Base-by-base conservation (phyloP, 1,140 invertebrate species). In the Drosophila nigromelanica region DNA sequence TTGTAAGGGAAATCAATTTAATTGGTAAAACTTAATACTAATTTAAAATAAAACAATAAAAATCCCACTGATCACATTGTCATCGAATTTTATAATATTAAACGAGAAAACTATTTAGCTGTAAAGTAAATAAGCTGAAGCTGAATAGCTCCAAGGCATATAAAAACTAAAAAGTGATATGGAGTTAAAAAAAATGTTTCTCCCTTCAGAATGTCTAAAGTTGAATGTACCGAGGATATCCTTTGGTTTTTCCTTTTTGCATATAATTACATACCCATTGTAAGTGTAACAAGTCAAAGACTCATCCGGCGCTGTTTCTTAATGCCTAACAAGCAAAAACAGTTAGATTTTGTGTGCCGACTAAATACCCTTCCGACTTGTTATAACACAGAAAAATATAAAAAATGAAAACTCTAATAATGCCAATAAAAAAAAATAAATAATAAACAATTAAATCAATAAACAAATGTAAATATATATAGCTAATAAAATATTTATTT, bases 1-100 rank as follows among this genome's bases (percentile, higher is more conserved):
- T 37, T 14, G 33, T 21, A 27, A 62, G 61, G 37, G 37, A 24
- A 69, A 73, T 18, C 18, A 18, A 18, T 79, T 62, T 59, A 60
- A 48, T 21, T 30, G 14, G 12, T 40, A n/a, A 14, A 33, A 30
- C 14, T 6, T 8, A 45, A 27, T 35, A 51, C 11, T 11, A 47
- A 47, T 21, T 18, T 24, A 12, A 15, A 0, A 30, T 3, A 30
- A 45, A 45, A 21, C 15, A 21, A 45, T 45, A 45, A 30, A 37
- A 11, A 39, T 39, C 10, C 0, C 10, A 39, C 3, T 12, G 1
- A 39, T 39, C 2, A 3, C 2, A 24, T 2, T 24, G 21, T 2
- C 21, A 24, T 24, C 21, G 21, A 24, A 24, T 24, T 4, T 24
- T 24, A 24, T 24, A 24, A 24, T 24, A 24, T 24, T 24, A 24